Conservation (phyloP, 2,797 vertebrate genomes). For the Oceanodroma leucorhoa region DNA sequence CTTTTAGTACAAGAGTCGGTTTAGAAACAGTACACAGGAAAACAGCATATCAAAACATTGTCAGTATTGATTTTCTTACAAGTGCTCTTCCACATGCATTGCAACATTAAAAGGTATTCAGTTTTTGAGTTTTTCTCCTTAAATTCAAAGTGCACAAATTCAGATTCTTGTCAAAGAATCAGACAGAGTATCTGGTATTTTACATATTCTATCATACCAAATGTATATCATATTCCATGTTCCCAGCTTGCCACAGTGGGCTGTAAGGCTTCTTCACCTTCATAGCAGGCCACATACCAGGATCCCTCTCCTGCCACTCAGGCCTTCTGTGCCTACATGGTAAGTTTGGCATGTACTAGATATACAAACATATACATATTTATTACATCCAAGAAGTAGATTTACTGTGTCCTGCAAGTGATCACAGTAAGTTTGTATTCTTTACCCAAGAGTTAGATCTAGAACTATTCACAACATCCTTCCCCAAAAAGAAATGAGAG, state of each 20-base stretch:
- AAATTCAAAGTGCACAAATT: neutral
- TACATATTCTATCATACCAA: neutral
- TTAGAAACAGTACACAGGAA: neutral
- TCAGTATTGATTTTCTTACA: neutral
- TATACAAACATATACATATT: neutral
- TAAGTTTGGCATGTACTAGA: neutral
- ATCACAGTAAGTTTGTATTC: neutral
- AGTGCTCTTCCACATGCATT: neutral
- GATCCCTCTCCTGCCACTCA: neutral
- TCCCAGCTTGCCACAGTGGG: neutral
- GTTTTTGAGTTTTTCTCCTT: neutral
- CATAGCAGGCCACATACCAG: neutral
- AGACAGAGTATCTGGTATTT: neutral
- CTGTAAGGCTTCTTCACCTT: neutral
- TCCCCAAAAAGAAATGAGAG: neutral
- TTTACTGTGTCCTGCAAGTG: neutral
- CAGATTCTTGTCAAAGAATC: neutral
- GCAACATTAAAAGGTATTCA: neutral
- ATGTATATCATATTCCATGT: rapidly evolving
- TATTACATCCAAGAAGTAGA: neutral
- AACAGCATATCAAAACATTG: neutral
- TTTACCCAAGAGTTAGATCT: neutral
- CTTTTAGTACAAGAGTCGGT: neutral
- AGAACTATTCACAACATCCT: neutral
- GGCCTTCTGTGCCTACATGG: neutral